These are phyloP conservation scores for Pardosa pseudoannulata DNA, from an alignment of 2,888 invertebrate species.

Conservation along the genomic window DNA sequence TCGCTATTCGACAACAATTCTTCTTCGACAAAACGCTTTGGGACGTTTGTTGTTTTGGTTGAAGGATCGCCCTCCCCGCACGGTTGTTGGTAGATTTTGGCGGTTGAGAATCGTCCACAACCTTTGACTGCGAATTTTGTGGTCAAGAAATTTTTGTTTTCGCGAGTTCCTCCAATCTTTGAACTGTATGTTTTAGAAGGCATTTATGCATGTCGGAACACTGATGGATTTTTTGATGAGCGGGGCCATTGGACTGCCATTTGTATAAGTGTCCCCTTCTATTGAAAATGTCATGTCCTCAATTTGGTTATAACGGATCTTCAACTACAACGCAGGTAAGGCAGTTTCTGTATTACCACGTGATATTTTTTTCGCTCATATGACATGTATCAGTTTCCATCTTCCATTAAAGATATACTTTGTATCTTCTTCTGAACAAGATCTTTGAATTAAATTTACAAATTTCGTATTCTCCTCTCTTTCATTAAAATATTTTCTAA, in stretches of 20 bases:
- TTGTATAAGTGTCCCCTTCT: conserved; percentile 57
- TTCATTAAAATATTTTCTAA: too few species aligned
- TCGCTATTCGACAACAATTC: background rate
- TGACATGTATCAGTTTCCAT: too few species aligned
- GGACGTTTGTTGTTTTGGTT: background rate
- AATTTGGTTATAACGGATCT: conserved; percentile 72
- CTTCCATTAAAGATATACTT: too few species aligned
- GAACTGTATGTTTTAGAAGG: background rate
- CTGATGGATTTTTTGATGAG: conserved; percentile 43
- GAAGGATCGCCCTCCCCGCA: background rate
- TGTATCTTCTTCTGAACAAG: too few species aligned
- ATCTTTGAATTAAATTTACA: too few species aligned
- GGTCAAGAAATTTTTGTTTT: background rate
- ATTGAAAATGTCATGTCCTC: conserved; percentile 72
- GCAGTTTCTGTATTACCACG: too few species aligned
- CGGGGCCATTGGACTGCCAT: conserved; percentile 37
- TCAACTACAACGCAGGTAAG: conserved; percentile 70
- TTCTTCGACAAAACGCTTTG: background rate
- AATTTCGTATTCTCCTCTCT: too few species aligned
- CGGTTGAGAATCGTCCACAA: background rate
- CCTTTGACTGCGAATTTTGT: background rate
- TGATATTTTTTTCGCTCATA: too few species aligned
- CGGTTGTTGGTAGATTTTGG: background rate
- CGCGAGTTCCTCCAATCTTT: background rate
- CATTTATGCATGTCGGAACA: conserved; percentile 13